phyloP scores from a whole-genome alignment of 2,113 vertebrate species.

The Marmota flaviventris region DNA sequence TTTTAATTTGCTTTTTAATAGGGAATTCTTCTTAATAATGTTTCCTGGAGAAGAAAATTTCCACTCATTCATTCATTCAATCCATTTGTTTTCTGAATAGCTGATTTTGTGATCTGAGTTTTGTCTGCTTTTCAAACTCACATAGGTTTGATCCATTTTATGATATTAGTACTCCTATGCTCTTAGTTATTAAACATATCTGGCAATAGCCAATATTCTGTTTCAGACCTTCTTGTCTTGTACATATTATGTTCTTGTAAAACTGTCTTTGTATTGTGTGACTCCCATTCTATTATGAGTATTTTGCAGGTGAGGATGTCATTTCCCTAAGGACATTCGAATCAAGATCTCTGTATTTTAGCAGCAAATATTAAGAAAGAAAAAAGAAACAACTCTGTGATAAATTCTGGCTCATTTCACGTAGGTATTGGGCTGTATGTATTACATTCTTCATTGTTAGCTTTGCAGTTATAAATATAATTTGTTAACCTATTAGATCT shows the following conservation, averaged over 20 bases:
- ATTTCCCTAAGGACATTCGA: background rate
- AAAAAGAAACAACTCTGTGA: background rate
- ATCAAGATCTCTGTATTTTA: background rate
- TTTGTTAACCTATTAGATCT: background rate
- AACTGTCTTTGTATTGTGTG: background rate
- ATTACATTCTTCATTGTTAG: background rate
- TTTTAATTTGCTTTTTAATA: background rate
- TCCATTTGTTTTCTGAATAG: background rate
- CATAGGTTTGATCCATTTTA: background rate
- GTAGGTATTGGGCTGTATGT: background rate
- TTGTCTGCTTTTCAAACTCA: background rate
- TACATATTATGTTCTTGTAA: background rate
- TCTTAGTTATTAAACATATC: background rate
- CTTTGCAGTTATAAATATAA: constrained; percentile 22
- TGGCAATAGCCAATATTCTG: background rate
- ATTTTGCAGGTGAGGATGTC: background rate
- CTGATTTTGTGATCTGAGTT: background rate
- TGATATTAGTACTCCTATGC: background rate
- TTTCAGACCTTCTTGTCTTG: background rate
- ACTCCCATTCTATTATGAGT: background rate
- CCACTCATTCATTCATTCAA: background rate
- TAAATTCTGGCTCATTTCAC: background rate
- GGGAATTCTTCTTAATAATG: background rate
- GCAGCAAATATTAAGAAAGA: background rate
- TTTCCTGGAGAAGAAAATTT: background rate